These are phyloP conservation scores for Xiphias gladius DNA, from an alignment of 2,113 vertebrate species.

Conservation along the genomic window DNA sequence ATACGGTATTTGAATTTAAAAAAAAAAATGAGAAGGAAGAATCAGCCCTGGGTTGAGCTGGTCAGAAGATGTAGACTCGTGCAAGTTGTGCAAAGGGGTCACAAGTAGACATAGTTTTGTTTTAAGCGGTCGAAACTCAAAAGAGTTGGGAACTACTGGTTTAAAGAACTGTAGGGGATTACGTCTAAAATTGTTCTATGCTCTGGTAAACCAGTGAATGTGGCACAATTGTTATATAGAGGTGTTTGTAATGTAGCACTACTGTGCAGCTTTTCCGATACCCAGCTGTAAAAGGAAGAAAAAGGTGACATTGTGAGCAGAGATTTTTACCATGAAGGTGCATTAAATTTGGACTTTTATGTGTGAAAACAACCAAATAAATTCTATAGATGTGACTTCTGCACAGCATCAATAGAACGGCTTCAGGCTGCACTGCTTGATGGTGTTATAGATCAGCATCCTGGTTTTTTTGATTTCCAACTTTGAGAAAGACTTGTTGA, in stretches of 20 bases:
- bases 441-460: slow-evolving; percentile 45
- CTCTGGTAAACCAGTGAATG: not conserved
- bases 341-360: not conserved
- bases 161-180: not conserved
- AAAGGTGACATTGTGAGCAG: not conserved
- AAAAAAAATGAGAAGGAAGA: not conserved
- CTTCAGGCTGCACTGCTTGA: slow-evolving; percentile 41
- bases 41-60: slow-evolving; percentile 17
- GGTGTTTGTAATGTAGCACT: not conserved
- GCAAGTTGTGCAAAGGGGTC: not conserved
- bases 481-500: slow-evolving; percentile 44
- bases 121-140: not conserved
- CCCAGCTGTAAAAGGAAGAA: not conserved
- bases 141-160: not conserved
- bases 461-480: slow-evolving; percentile 42
- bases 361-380: slow-evolving; percentile 23
- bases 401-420: slow-evolving; percentile 23
- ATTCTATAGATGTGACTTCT: slow-evolving; percentile 19
- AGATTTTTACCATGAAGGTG: slow-evolving; percentile 2
- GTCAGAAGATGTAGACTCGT: not conserved
- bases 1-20: not conserved
- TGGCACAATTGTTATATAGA: not conserved
- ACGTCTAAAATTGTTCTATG: not conserved
- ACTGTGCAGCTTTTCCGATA: not conserved
- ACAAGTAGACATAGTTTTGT: too few relatives aligned